Base-by-base conservation (phyloP, 2,113 vertebrate species). In the Chlorodrepanis virens region DNA sequence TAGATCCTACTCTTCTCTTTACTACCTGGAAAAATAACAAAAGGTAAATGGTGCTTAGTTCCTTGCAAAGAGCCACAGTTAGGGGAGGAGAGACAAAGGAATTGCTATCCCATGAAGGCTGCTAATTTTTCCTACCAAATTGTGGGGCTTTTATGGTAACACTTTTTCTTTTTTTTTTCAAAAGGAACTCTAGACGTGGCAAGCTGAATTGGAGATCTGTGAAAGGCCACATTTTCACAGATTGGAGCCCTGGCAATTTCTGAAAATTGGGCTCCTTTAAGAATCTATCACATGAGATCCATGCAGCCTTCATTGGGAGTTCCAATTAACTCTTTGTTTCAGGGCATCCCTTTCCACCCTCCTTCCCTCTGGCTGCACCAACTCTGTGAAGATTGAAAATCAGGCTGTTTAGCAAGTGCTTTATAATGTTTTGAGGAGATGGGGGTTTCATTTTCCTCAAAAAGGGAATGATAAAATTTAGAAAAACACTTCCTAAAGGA, bases 221-320 rank as follows among this genome's bases (percentile, higher is more conserved):
- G 85, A 93, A 94, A 91, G 79, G 84, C 90, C 93, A 87, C 91
- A 68, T 81, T 88, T 88, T 92, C 94, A 80, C 82, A 95, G 92
- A 93, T 88, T 90, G 90, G 83, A 91, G 92, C 85, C 83, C 83
- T 90, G 86, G 94, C 93, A 96, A 96, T 95, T 97, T 91, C 87
- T 92, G 95, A 94, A 96, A 95, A 96, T 96, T 67, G 81, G 90
- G 54, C 88, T 94, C 76, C 85, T 96, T 93, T 74, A 91, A 92
- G 91, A 94, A 88, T 77, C 75, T 96, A 20, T 80, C 63, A 10
- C 64, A 67, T 77, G 75, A 91, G 87, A 67, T 80, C 82, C 83
- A 19, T 13, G 67, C 71, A 92, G 92, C 84, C 76, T 63, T 83
- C 77, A 2, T 10, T 92, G 87, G 75, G 71, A 49, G 75, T 59